Evolutionary conservation across 2,888 invertebrate species (phyloP), one percentile per base, ranked within the genome.

Genomic region (Drosophila cracens): DNA sequence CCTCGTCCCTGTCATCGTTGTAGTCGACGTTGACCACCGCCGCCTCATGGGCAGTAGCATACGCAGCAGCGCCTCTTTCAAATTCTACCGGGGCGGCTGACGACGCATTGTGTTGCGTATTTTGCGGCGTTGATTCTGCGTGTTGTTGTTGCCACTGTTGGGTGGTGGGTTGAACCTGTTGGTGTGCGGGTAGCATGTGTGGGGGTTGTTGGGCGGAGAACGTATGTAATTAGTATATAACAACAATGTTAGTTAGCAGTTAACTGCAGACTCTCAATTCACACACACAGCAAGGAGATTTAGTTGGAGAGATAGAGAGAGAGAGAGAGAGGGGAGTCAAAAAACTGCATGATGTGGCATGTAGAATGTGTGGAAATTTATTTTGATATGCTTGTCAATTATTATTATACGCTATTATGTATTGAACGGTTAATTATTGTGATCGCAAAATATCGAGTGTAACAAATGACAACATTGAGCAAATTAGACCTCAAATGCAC

Each of bases 81-180:
- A 66, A 73, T 76, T 90, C 92, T 93, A 93, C 91, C 93, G 93
- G 70, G 92, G 93, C 78, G 92, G 91, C 68, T 87, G 79, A 63
- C 93, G 91, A 66, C 92, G 91, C 70, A 80, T 82, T 13, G 90
- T 81, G 40, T 90, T 71, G 49, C 93, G 91, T 58, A 91, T 90
- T 76, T 93, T 93, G 72, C 93, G 87, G 70, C 93, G 92, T 36
- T 83, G 66, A 65, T 88, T 83, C 38, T 89, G 85, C 56, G 86
- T 78, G 8, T 31, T 57, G 57, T 43, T 56, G 34, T 60, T 76
- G 53, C 82, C 82, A 56, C 83, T 82, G 29, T 89, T 79, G 43
- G 92, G 89, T 70, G 92, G 89, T 71, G 92, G 91, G 71, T 91
- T 84, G 67, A 92, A 91, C 46, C 93, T 93, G 81, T 67, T 59